Conservation (phyloP, 2,888 invertebrate genomes). For the Microctonus hyperodae region DNA sequence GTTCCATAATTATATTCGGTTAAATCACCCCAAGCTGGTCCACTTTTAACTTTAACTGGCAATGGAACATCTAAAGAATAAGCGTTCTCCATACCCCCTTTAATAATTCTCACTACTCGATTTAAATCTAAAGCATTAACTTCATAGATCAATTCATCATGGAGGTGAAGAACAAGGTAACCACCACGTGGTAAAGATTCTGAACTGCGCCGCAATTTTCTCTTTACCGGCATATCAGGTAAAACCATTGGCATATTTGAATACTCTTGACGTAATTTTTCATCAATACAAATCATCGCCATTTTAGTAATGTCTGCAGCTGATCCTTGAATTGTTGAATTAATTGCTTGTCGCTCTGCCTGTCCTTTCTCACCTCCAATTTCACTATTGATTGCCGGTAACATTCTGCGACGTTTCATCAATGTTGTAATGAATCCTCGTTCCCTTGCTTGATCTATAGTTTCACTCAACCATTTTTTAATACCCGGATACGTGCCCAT, state of each 20-base stretch:
- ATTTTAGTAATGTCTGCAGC: slow-evolving; percentile 95
- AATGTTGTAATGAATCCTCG: slow-evolving; percentile 87
- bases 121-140: slow-evolving; percentile 69
- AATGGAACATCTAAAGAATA: slow-evolving; percentile 78
- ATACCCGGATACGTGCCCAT: slow-evolving; percentile 79
- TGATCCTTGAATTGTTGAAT: slow-evolving; percentile 95
- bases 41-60: slow-evolving; percentile 86
- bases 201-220: slow-evolving; percentile 47
- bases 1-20: slow-evolving; percentile 52
- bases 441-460: slow-evolving; percentile 71
- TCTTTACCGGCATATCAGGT: slow-evolving; percentile 37
- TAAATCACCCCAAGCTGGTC: slow-evolving; percentile 80
- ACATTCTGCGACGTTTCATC: slow-evolving; percentile 77
- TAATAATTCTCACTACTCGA: slow-evolving; percentile 71
- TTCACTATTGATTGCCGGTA: slow-evolving; percentile 76
- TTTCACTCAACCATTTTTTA: slow-evolving; percentile 68
- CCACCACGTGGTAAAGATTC: slow-evolving; percentile 61
- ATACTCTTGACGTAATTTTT: slow-evolving; percentile 65
- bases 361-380: slow-evolving; percentile 72
- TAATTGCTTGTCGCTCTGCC: slow-evolving; percentile 95
- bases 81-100: slow-evolving; percentile 81
- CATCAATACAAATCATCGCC: slow-evolving; percentile 84
- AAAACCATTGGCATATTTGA: slow-evolving; percentile 47
- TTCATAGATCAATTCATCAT: slow-evolving; percentile 97
- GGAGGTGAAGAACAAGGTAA: slow-evolving; percentile 86